phyloP scores from a whole-genome alignment of 2,888 invertebrate species.

The Xanthorhoe spadicearia region DNA sequence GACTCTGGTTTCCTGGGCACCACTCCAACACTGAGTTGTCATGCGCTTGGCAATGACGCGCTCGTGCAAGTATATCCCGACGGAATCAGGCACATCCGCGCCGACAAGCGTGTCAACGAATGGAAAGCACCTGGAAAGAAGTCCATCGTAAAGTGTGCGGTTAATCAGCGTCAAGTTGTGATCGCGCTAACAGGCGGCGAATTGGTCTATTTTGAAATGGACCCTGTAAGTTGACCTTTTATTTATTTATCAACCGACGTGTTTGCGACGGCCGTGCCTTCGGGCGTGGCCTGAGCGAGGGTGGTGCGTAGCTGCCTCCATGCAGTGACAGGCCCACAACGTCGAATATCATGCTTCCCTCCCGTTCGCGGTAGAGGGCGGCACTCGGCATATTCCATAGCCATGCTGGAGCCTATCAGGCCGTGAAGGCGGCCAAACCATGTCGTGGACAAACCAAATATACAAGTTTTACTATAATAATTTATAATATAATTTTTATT shows the following conservation, averaged over 20 bases:
- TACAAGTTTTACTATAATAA: background rate
- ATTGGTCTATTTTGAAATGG: constrained; percentile 99
- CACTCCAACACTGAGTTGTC: constrained; percentile 99
- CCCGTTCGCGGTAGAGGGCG: constrained; percentile 80
- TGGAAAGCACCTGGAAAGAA: constrained; percentile 99
- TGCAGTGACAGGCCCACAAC: constrained; percentile 84
- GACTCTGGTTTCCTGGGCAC: constrained; percentile 99
- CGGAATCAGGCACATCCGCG: constrained; percentile 98
- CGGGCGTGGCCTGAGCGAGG: constrained; percentile 60
- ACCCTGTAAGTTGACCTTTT: constrained; percentile 89
- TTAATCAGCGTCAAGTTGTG: constrained; percentile 99
- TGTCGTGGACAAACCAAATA: constrained; percentile 84
- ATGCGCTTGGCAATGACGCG: constrained; percentile 98
- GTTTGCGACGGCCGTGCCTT: constrained; percentile 61
- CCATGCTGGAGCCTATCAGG: constrained; percentile 88
- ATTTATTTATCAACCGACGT: constrained; percentile 62
- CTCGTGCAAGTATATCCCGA: constrained; percentile 99
- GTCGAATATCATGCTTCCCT: constrained; percentile 86
- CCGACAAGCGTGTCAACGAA: constrained; percentile 99
- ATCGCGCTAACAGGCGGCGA: constrained; percentile 99
- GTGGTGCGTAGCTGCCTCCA: constrained; percentile 82
- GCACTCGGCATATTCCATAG: constrained; percentile 90
- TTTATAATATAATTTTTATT: background rate
- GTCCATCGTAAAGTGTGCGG: constrained; percentile 98
- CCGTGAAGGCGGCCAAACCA: constrained; percentile 89